phyloP scores from a whole-genome alignment of 2,113 vertebrate species.

The Pterocles gutturalis region DNA sequence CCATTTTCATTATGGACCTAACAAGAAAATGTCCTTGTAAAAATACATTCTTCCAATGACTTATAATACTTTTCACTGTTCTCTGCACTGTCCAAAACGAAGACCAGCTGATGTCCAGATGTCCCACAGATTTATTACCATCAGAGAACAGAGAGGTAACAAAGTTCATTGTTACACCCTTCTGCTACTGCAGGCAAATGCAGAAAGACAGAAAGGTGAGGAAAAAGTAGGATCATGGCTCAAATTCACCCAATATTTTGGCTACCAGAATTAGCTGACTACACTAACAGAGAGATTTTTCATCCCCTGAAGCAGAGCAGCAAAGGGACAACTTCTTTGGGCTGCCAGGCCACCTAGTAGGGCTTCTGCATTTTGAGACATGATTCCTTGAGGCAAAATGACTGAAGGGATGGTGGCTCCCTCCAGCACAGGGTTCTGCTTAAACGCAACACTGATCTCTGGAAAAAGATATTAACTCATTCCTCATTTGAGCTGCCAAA shows the following conservation, averaged over 20 bases:
- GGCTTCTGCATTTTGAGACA: conserved; percentile 20
- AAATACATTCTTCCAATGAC: not conserved
- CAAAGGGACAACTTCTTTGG: not conserved
- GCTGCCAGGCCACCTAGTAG: conserved; percentile 35
- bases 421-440: conserved; percentile 28
- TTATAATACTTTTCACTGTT: not conserved
- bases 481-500: conserved; percentile 56
- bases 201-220: not conserved
- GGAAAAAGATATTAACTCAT: conserved; percentile 66
- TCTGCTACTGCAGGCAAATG: not conserved
- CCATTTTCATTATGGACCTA: not conserved
- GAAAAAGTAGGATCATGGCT: not conserved
- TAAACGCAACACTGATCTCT: conserved; percentile 50
- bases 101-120: not conserved
- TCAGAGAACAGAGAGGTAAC: not conserved
- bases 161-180: not conserved
- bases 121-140: not conserved
- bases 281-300: conserved; percentile 12
- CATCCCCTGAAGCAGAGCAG: conserved; percentile 22
- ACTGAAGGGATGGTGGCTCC: not conserved
- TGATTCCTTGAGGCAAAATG: conserved; percentile 50
- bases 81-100: not conserved
- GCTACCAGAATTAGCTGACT: not conserved
- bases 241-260: not conserved
- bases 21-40: not conserved